These are phyloP conservation scores for Cisticola juncidis DNA, from an alignment of 2,113 vertebrate genomes.

Conservation along the genomic window DNA sequence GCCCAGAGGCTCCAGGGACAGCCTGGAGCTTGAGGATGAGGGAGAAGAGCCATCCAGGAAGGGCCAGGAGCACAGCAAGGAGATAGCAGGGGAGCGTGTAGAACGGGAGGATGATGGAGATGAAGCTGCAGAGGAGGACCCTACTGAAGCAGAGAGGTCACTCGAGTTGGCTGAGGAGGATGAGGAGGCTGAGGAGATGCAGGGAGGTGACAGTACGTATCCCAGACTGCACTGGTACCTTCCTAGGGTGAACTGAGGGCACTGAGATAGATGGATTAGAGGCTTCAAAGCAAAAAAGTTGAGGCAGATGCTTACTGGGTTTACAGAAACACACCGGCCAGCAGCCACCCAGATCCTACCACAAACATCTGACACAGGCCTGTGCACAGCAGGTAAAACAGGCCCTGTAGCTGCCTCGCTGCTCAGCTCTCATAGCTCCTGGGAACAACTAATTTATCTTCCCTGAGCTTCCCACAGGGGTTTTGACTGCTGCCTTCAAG, in stretches of 20 bases:
- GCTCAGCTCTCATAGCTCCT: not conserved
- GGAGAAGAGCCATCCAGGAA: conserved; percentile 9
- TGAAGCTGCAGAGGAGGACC: conserved; percentile 43
- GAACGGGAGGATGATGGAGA: conserved; percentile 32
- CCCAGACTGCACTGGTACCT: not conserved
- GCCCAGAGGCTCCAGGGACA: not conserved
- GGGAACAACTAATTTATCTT: not conserved
- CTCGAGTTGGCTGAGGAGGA: conserved; percentile 19
- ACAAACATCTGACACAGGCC: fast-evolving
- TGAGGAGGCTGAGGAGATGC: conserved; percentile 26
- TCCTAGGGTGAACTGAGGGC: not conserved
- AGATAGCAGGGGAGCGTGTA: not conserved
- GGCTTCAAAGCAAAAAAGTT: not conserved
- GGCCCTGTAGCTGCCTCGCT: not conserved
- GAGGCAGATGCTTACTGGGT: not conserved
- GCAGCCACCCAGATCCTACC: not conserved
- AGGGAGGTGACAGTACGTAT: conserved; percentile 46
- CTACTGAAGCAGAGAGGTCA: not conserved
- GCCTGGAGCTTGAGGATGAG: not conserved
- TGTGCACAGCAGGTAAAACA: fast-evolving
- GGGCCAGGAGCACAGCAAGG: conserved; percentile 14
- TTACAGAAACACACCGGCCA: not conserved
- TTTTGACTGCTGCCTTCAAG: not conserved
- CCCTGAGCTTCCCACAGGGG: not conserved
- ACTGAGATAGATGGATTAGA: not conserved